Percentiles rank a stretch among this genome's conserved stretches.
phyloP scores from a whole-genome alignment of 2,888 invertebrate genomes.

The Epiblema foenella region DNA sequence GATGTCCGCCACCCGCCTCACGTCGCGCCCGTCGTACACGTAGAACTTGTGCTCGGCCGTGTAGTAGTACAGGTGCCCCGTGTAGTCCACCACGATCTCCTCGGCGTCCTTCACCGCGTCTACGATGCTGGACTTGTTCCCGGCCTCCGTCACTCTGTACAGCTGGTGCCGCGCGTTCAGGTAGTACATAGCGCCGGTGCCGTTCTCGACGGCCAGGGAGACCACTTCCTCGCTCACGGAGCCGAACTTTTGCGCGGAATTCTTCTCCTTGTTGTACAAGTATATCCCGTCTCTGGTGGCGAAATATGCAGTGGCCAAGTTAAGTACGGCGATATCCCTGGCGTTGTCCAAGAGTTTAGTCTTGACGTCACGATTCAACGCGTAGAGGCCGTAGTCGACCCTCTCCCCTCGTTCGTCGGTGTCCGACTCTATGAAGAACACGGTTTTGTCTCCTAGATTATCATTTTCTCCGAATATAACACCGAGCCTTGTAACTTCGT shows the following conservation, averaged over 20 bases:
- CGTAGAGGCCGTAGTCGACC: slow-evolving; percentile 6
- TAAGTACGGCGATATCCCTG: background rate
- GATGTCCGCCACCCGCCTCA: background rate
- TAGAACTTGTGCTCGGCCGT: slow-evolving; percentile 3
- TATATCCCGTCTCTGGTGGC: slow-evolving; percentile 20
- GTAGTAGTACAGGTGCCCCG: slow-evolving; percentile 1
- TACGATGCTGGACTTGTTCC: background rate
- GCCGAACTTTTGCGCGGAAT: slow-evolving; percentile 8
- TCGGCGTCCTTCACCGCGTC: slow-evolving; percentile 3
- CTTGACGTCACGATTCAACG: background rate
- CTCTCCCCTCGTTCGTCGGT: background rate
- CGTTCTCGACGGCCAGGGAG: slow-evolving; percentile 4
- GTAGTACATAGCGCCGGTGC: slow-evolving; percentile 3
- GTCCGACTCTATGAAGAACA: slow-evolving; percentile 11
- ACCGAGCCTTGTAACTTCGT: slow-evolving; percentile 1
- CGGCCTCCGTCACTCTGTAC: slow-evolving; percentile 1
- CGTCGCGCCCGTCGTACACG: slow-evolving; percentile 9
- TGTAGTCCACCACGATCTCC: background rate
- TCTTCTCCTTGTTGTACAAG: slow-evolving; percentile 9
- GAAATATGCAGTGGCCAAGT: slow-evolving; percentile 1
- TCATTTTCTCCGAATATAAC: background rate
- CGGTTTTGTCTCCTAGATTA: background rate
- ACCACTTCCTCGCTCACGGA: slow-evolving; percentile 1
- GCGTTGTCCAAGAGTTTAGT: slow-evolving; percentile 14
- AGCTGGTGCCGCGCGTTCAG: slow-evolving; percentile 10